These are phyloP conservation scores for Silurus glanis DNA, from an alignment of 2,113 vertebrate genomes.

Conservation along the genomic window DNA sequence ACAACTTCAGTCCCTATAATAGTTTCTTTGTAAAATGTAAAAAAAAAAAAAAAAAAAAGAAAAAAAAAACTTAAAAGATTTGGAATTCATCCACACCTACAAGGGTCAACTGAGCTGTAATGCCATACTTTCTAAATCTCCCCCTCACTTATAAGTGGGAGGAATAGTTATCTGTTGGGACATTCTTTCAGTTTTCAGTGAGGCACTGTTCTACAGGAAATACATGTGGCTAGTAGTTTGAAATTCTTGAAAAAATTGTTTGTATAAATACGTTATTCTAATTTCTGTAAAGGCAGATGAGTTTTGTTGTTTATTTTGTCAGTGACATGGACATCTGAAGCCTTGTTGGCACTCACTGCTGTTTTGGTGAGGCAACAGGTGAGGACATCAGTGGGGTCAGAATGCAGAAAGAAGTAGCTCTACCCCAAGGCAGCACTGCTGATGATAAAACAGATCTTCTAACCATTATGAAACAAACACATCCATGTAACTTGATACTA, in stretches of 20 bases:
- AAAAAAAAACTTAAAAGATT: constrained; percentile 36
- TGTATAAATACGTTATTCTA: constrained; percentile 29
- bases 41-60: constrained; percentile 41
- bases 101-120: constrained; percentile 37
- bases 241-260: neutral
- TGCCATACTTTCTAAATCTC: constrained; percentile 34
- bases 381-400: constrained; percentile 13
- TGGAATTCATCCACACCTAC: constrained; percentile 61
- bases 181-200: constrained; percentile 37
- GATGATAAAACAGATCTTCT: constrained; percentile 30
- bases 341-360: constrained; percentile 44
- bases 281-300: constrained; percentile 51
- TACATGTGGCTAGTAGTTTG: constrained; percentile 15
- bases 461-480: neutral
- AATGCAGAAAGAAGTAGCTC: constrained; percentile 3
- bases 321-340: constrained; percentile 58
- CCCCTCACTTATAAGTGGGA: constrained; percentile 43
- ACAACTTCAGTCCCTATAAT: constrained; percentile 16
- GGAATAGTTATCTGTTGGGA: constrained; percentile 44
- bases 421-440: neutral
- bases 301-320: constrained; percentile 48
- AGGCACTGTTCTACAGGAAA: constrained; percentile 45
- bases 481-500: neutral
- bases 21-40: constrained; percentile 39
- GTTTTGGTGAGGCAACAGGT: constrained; percentile 55